These are phyloP conservation scores for Mnemiopsis leidyi DNA, from an alignment of 37 sponge, comb jelly and placozoan species.

Conservation along the genomic window DNA sequence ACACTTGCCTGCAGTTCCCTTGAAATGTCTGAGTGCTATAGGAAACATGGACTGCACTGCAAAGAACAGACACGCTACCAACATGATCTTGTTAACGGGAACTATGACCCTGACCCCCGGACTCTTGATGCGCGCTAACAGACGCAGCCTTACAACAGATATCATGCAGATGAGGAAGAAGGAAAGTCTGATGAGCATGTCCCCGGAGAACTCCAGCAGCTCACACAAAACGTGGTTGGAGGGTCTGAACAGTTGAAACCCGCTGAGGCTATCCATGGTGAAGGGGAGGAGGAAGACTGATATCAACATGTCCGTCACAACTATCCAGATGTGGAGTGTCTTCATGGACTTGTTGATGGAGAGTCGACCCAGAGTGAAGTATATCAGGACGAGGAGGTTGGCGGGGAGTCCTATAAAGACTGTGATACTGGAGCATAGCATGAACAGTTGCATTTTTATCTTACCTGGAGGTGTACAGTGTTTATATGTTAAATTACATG, in stretches of 20 bases:
- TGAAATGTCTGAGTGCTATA: neutral
- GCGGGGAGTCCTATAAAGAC: neutral
- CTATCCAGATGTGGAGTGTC: neutral
- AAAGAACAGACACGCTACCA: neutral
- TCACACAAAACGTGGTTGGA: neutral
- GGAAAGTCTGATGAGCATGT: neutral
- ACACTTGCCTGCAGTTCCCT: neutral
- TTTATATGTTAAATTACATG: too few relatives aligned
- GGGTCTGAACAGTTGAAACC: neutral
- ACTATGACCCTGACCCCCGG: neutral
- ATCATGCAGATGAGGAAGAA: slow-evolving; percentile 8
- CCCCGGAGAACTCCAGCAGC: neutral
- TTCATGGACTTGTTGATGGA: slow-evolving; percentile 1
- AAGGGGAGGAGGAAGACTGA: neutral
- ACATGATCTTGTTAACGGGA: neutral
- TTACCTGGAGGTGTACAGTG: neutral
- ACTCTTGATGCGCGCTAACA: neutral
- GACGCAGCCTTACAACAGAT: neutral
- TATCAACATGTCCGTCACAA: neutral
- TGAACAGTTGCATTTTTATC: neutral
- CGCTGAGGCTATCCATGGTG: neutral
- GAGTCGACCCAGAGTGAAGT: slow-evolving; percentile 1
- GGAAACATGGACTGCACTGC: neutral
- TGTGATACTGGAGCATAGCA: neutral
- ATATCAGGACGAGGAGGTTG: slow-evolving; percentile 4